Percentiles rank a stretch among this genome's conserved stretches.
Evolutionary conservation across 2,113 vertebrate species (phyloP).

Genomic region (Ictalurus punctatus): DNA sequence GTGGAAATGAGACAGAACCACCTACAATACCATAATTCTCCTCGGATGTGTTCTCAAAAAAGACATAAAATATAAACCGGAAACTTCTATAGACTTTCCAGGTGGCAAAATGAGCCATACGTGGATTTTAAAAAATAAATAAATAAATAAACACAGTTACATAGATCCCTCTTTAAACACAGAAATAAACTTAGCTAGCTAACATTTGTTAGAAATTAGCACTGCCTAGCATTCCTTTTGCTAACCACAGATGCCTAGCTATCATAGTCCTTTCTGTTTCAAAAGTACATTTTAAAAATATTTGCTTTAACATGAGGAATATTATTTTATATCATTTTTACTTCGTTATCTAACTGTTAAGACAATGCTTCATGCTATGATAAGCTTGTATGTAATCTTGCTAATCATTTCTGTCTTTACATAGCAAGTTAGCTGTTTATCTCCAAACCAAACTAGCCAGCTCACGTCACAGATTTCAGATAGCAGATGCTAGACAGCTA

Average conservation of each 20-base stretch:
- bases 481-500: neutral
- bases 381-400: neutral
- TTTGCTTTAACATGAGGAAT: neutral
- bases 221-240: neutral
- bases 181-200: neutral
- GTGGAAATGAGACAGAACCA: neutral
- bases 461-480: neutral
- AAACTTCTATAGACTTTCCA: neutral
- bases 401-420: neutral
- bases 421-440: neutral
- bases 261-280: neutral
- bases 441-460: neutral
- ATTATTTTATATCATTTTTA: neutral
- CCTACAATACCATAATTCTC: neutral
- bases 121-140: too few species aligned
- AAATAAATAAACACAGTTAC: neutral
- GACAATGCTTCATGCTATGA: neutral
- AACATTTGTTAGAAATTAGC: neutral
- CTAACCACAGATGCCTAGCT: neutral
- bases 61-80: too few species aligned
- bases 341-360: neutral
- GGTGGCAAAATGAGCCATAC: neutral
- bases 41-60: neutral
- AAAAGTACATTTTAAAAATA: neutral
- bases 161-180: neutral